phyloP scores from a whole-genome alignment of 2,888 invertebrate species.

The Furcula furcula region DNA sequence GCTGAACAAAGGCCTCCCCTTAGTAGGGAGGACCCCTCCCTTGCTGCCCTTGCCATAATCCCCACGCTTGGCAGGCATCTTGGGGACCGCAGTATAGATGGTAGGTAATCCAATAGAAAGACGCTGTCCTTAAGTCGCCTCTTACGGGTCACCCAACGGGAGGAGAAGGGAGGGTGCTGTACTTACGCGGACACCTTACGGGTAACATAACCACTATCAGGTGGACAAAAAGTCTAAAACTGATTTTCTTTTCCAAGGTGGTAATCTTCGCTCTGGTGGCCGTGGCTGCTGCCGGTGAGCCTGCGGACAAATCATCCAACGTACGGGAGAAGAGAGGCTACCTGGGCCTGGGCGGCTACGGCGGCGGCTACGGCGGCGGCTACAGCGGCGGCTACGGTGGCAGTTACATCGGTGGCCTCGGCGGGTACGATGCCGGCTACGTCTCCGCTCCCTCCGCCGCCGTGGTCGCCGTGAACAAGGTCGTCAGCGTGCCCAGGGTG shows the following conservation, averaged over 20 bases:
- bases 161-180: no score
- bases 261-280: background rate
- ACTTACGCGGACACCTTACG: no score
- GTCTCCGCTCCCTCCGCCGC: slow-evolving; percentile 18
- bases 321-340: slow-evolving; percentile 3
- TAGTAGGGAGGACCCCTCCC: no score
- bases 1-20: no score
- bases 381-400: slow-evolving; percentile 4
- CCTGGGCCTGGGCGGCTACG: slow-evolving; percentile 1
- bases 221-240: no score
- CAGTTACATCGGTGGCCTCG: background rate
- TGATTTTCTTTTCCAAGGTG: background rate
- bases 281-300: slow-evolving; percentile 1
- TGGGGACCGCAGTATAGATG: no score
- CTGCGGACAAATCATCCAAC: background rate
- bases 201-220: no score
- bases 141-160: no score
- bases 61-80: no score
- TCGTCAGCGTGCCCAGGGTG: slow-evolving; percentile 28
- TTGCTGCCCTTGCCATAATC: no score
- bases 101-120: no score
- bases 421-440: slow-evolving; percentile 1
- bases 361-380: slow-evolving; percentile 4
- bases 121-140: no score
- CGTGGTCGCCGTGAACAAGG: slow-evolving; percentile 35